phyloP scores from a whole-genome alignment of 2,888 invertebrate genomes.

The Heliconius erato region DNA sequence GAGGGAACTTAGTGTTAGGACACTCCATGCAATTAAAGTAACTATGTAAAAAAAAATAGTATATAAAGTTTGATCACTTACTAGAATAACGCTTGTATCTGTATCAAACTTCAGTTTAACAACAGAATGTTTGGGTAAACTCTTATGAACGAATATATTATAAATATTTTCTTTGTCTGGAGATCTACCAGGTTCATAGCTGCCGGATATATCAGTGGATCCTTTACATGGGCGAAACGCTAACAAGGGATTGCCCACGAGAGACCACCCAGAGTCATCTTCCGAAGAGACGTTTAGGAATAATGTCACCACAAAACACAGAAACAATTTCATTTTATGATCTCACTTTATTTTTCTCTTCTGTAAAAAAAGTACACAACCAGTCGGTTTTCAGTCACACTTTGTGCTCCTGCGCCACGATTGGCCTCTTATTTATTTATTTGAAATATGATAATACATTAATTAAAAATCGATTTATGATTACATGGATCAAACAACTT shows the following conservation, averaged over 20 bases:
- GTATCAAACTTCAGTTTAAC: slow-evolving; percentile 56
- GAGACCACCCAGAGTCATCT: slow-evolving; percentile 38
- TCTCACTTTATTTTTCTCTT: too few relatives aligned
- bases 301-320: background rate
- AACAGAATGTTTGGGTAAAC: slow-evolving; percentile 46
- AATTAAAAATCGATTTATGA: too few relatives aligned
- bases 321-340: too few relatives aligned
- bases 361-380: too few relatives aligned
- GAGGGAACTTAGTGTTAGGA: too few relatives aligned
- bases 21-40: too few relatives aligned
- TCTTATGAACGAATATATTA: slow-evolving; percentile 43
- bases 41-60: too few relatives aligned
- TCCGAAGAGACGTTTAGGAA: background rate
- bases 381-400: too few relatives aligned
- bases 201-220: slow-evolving; percentile 47
- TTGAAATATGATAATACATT: too few relatives aligned
- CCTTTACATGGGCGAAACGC: slow-evolving; percentile 54
- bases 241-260: slow-evolving; percentile 51
- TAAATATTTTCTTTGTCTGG: slow-evolving; percentile 59
- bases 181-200: slow-evolving; percentile 54
- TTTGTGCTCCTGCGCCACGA: too few relatives aligned
- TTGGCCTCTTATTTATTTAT: too few relatives aligned
- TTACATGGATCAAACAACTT: too few relatives aligned
- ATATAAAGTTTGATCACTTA: slow-evolving; percentile 47
- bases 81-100: slow-evolving; percentile 56